A percentile compares a stretch with the other conserved stretches of the same genome.
phyloP scores from a whole-genome alignment of 2,797 vertebrate species.

The Corythornis leucogaster region DNA sequence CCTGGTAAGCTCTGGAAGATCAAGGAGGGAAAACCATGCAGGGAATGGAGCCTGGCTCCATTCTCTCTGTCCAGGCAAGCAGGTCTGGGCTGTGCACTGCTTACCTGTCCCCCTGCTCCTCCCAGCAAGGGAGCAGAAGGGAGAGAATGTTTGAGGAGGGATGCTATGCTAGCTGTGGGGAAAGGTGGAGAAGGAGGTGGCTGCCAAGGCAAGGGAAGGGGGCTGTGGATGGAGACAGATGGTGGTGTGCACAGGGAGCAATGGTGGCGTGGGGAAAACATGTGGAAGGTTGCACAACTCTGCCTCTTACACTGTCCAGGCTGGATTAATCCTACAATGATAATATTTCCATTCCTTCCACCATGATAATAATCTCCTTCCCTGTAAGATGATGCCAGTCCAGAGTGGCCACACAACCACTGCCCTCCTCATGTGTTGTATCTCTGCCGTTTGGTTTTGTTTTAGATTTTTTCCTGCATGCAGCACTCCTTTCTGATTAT shows the following conservation, averaged over 20 bases:
- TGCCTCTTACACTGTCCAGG: not conserved
- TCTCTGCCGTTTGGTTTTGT: not conserved
- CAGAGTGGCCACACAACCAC: not conserved
- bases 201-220: not conserved
- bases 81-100: accelerated
- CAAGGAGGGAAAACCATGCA: not conserved
- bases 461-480: slow-evolving; percentile 2
- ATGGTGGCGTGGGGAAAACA: not conserved
- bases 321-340: not conserved
- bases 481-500: not conserved
- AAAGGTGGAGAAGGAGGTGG: not conserved
- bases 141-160: not conserved
- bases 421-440: not conserved
- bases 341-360: not conserved
- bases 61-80: not conserved
- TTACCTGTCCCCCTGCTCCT: not conserved
- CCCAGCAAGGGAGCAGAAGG: not conserved
- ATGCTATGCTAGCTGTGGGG: not conserved
- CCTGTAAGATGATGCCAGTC: not conserved
- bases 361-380: not conserved
- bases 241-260: not conserved
- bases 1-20: not conserved
- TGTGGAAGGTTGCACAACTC: not conserved
- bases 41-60: not conserved
- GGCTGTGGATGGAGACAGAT: not conserved